Conservation (phyloP, 2,888 invertebrate genomes). For the Myopa tessellatipennis region DNA sequence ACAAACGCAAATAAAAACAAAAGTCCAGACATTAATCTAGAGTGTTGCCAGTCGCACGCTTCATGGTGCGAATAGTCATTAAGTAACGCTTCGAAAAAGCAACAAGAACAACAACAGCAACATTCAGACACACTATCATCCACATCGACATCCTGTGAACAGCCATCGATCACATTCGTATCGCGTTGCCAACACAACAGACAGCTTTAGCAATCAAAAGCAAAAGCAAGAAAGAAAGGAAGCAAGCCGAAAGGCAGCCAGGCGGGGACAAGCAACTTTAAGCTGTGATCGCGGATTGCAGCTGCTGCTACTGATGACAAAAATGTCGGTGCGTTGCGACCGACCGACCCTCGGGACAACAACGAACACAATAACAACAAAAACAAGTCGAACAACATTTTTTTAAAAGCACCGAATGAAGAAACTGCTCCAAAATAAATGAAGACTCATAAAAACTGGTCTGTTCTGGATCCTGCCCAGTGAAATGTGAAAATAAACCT, state of each 20-base stretch:
- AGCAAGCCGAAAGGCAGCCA: not conserved
- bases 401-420: not conserved
- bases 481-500: slow-evolving; percentile 29
- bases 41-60: slow-evolving; percentile 36
- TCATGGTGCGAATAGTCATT: slow-evolving; percentile 35
- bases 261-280: not conserved
- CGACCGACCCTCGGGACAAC: not conserved
- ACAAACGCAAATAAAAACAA: not conserved
- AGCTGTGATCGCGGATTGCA: slow-evolving; percentile 14
- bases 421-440: slow-evolving; percentile 11
- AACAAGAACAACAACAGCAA: not conserved
- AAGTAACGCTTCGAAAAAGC: slow-evolving; percentile 20
- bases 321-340: not conserved
- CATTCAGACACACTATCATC: not conserved
- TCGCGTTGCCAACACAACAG: slow-evolving; percentile 20
- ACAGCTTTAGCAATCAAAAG: not conserved
- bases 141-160: slow-evolving; percentile 14
- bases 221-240: not conserved
- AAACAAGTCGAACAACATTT: not conserved
- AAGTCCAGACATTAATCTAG: not conserved
- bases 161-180: slow-evolving; percentile 14
- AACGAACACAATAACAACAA: not conserved
- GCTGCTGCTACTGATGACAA: slow-evolving; percentile 31
- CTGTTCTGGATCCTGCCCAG: slow-evolving; percentile 33
- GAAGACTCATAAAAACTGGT: slow-evolving; percentile 34